Conservation (phyloP, 2,888 invertebrate species). For the Ophraella communa region DNA sequence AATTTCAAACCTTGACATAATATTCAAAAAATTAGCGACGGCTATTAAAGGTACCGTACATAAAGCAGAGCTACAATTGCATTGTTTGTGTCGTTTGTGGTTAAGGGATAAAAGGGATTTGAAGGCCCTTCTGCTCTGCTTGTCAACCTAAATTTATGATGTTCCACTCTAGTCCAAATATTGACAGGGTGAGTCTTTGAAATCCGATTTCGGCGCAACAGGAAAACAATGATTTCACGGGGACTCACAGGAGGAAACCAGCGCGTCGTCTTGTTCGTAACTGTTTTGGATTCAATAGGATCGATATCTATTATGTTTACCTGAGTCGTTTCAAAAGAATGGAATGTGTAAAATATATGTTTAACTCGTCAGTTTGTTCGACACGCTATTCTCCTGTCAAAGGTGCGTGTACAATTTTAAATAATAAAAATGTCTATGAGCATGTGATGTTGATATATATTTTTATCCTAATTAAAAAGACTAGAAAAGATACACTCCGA, state of each 20-base stretch:
- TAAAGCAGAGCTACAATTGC: conserved; percentile 7
- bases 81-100: conserved; percentile 27
- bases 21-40: neutral
- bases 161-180: conserved; percentile 30
- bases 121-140: conserved; percentile 11
- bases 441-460: neutral
- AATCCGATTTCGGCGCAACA: conserved; percentile 17
- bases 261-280: conserved; percentile 6
- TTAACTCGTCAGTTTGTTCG: neutral
- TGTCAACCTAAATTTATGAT: conserved; percentile 29
- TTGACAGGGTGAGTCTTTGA: conserved; percentile 21
- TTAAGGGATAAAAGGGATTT: conserved; percentile 24
- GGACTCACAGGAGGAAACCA: neutral
- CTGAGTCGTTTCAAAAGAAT: conserved; percentile 11
- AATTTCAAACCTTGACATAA: conserved; percentile 5
- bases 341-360: conserved; percentile 20
- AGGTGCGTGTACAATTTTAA: neutral
- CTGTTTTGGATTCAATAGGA: neutral
- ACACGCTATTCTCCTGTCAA: neutral
- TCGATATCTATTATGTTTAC: conserved; percentile 18
- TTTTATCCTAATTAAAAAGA: neutral
- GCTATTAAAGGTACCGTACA: neutral
- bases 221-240: conserved; percentile 11
- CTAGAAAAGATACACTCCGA: no score
- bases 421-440: neutral